These are phyloP conservation scores for Vesta saturnalis DNA, from an alignment of 2,888 invertebrate genomes.

Conservation along the genomic window DNA sequence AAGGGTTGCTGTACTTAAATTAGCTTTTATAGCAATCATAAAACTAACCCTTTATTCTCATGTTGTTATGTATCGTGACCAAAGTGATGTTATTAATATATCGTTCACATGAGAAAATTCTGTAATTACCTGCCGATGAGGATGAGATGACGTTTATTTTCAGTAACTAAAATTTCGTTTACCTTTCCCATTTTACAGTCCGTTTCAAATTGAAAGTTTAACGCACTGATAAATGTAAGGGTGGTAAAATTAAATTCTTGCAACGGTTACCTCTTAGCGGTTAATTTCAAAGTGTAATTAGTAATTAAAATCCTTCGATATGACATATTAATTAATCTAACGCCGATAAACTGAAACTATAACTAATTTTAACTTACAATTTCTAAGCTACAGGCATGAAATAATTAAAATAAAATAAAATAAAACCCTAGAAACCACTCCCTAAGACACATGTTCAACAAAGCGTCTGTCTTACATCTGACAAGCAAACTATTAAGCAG, in stretches of 20 bases:
- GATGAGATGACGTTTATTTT: no score
- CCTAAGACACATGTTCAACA: not conserved
- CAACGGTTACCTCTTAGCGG: not conserved
- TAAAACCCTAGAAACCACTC: slow-evolving; percentile 1
- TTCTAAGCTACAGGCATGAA: not conserved
- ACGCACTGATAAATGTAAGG: no score
- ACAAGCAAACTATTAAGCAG: not conserved
- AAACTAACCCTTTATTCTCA: not conserved
- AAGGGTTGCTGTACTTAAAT: not conserved
- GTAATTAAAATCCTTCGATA: not conserved
- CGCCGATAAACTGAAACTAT: not conserved
- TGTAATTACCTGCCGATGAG: not conserved
- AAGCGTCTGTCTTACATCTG: not conserved
- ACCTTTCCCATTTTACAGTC: no score
- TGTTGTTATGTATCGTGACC: not conserved
- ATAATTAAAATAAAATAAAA: no score
- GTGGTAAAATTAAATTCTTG: not conserved
- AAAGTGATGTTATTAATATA: not conserved
- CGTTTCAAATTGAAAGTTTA: no score
- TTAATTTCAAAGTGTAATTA: not conserved
- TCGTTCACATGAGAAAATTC: not conserved
- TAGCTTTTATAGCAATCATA: not conserved
- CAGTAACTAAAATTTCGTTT: no score
- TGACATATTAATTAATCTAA: not conserved
- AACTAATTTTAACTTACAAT: no score